phyloP scores from a whole-genome alignment of 2,888 invertebrate genomes.

The Drosophila monieri region DNA sequence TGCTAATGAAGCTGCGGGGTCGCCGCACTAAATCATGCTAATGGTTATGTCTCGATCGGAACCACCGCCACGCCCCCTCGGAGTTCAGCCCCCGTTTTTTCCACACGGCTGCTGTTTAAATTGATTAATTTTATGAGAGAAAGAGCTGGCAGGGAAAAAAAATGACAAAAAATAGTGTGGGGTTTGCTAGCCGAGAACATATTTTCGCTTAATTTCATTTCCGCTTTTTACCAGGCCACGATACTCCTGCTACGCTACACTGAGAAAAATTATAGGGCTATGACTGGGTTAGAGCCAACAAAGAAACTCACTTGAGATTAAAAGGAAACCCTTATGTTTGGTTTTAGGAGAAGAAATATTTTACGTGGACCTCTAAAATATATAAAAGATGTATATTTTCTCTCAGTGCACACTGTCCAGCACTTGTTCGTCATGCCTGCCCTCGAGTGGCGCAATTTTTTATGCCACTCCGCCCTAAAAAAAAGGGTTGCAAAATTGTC shows the following conservation, averaged over 20 bases:
- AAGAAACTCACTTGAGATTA: no score
- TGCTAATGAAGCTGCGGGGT: conserved; percentile 64
- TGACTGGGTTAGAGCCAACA: no score
- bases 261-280: neutral
- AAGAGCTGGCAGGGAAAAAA: conserved; percentile 20
- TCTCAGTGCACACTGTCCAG: conserved; percentile 23
- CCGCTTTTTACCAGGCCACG: conserved; percentile 57
- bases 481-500: conserved; percentile 76
- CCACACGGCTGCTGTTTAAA: conserved; percentile 76
- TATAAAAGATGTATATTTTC: neutral
- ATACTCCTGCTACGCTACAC: conserved; percentile 13
- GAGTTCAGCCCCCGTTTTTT: neutral
- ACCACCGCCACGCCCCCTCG: neutral
- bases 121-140: conserved; percentile 83
- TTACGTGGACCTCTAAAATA: no score
- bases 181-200: conserved; percentile 61
- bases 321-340: no score
- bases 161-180: conserved; percentile 9
- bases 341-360: no score
- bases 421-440: conserved; percentile 77
- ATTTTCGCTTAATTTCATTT: conserved; percentile 81
- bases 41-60: conserved; percentile 57
- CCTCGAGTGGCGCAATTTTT: conserved; percentile 73
- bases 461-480: conserved; percentile 58
- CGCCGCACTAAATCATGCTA: conserved; percentile 67